A percentile compares a stretch with the other conserved stretches of the same genome.
These are phyloP conservation scores for Enteromius afrohamiltoni DNA, from an alignment of 2,797 vertebrate genomes.

Conservation along the genomic window DNA sequence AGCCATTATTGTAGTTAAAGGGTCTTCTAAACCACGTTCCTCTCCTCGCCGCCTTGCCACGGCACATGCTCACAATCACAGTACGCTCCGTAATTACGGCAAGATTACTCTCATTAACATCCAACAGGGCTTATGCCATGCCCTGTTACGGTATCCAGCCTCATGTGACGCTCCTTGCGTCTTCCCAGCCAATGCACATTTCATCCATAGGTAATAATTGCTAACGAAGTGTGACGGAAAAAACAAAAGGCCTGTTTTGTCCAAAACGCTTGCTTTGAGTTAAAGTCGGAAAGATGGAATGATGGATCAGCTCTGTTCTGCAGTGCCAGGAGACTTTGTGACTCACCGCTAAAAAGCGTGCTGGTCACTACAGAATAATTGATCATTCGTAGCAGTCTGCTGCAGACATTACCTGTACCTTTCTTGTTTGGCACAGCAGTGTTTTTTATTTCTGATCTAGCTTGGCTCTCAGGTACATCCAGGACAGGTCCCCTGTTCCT, in stretches of 20 bases:
- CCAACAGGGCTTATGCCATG: conserved; percentile 21
- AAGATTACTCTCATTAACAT: conserved; percentile 52
- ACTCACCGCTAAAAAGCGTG: conserved; percentile 55
- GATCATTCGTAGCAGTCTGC: conserved; percentile 19
- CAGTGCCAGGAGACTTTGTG: conserved; percentile 67
- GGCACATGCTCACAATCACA: conserved; percentile 45
- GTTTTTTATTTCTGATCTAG: conserved; percentile 22
- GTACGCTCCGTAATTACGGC: conserved; percentile 37
- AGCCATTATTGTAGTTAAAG: conserved; percentile 60
- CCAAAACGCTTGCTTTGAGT: conserved; percentile 30
- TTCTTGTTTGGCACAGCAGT: conserved; percentile 16
- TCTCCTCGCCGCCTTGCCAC: conserved; percentile 21
- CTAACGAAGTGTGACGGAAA: not conserved
- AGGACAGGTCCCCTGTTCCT: not conserved
- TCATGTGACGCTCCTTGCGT: conserved; percentile 1
- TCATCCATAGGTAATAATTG: conserved; percentile 19
- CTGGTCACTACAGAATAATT: conserved; percentile 33
- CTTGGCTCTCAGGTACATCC: not conserved
- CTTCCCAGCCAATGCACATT: not conserved
- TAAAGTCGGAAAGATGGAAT: conserved; percentile 64
- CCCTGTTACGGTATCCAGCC: conserved; percentile 24
- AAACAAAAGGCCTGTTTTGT: conserved; percentile 35
- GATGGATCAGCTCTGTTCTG: conserved; percentile 69
- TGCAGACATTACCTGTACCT: conserved; percentile 25
- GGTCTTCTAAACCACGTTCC: conserved; percentile 35